Percentiles rank a stretch among this genome's conserved stretches.
Conservation (phyloP, 2,888 invertebrate genomes). For the Tenthredo mesomela region DNA sequence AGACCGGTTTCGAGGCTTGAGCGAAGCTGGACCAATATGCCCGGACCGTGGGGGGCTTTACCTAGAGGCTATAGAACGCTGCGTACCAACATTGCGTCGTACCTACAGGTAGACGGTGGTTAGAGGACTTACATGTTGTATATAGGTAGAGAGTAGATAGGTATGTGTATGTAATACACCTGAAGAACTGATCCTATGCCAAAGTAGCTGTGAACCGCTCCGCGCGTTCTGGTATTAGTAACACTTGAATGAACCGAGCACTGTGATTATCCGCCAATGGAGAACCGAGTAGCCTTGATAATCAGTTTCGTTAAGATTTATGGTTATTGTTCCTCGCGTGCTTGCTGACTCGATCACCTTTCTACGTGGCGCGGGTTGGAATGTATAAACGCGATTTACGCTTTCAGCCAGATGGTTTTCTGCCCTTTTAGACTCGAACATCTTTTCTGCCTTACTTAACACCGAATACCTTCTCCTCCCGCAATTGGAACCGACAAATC, state of each 20-base stretch:
- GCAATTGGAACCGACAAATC: background rate
- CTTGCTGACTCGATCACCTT: constrained; percentile 22
- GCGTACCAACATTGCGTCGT: background rate
- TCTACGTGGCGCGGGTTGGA: constrained; percentile 10
- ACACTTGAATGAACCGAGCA: constrained; percentile 51
- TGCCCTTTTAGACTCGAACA: background rate
- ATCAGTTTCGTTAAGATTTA: constrained; percentile 52
- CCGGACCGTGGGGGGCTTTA: constrained; percentile 38
- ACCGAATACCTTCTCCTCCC: too few species aligned
- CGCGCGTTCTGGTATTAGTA: constrained; percentile 50
- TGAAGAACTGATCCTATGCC: constrained; percentile 6
- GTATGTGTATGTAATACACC: background rate
- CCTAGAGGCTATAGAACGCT: constrained; percentile 28
- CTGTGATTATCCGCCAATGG: constrained; percentile 52
- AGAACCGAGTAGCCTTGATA: constrained; percentile 51
- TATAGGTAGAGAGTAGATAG: background rate
- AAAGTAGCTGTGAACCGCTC: constrained; percentile 46
- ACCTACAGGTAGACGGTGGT: background rate
- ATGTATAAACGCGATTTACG: constrained; percentile 27
- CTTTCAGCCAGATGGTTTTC: constrained; percentile 28
- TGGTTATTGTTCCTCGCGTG: constrained; percentile 51
- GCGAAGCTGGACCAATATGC: background rate
- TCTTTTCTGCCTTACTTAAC: background rate
- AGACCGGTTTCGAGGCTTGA: constrained; percentile 28
- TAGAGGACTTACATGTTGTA: background rate